Evolutionary conservation across 2,888 invertebrate genomes (phyloP).

Genomic region (Trichopoda pennipes): DNA sequence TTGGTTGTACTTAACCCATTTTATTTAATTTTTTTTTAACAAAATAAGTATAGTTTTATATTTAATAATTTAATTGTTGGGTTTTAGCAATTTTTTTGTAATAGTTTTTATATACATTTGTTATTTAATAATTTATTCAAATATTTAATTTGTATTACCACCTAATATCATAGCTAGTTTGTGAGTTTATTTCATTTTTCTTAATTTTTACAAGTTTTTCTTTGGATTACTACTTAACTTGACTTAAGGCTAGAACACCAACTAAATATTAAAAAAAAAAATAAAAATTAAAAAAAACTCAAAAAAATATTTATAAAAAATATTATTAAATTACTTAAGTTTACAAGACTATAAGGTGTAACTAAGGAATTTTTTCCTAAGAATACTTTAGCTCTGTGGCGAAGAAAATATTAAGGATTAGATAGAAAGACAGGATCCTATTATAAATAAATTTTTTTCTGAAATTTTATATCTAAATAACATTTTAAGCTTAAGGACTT

Average conservation of each 20-base stretch:
- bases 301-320: too few species aligned
- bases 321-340: too few species aligned
- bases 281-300: neutral
- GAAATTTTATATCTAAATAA: too few species aligned
- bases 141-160: slow-evolving; percentile 61
- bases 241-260: slow-evolving; percentile 15
- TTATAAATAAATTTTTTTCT: too few species aligned
- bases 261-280: neutral
- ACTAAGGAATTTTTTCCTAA: too few species aligned
- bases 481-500: too few species aligned
- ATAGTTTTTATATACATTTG: slow-evolving; percentile 43
- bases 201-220: slow-evolving; percentile 74
- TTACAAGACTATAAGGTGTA: too few species aligned
- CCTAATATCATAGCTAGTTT: slow-evolving; percentile 80
- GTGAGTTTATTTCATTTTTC: slow-evolving; percentile 77
- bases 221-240: slow-evolving; percentile 43
- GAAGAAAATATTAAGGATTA: too few species aligned
- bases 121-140: slow-evolving; percentile 45
- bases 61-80: slow-evolving; percentile 25
- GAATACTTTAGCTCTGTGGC: too few species aligned
- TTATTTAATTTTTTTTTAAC: neutral
- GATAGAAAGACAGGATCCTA: too few species aligned
- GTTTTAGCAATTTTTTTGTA: slow-evolving; percentile 17
- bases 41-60: slow-evolving; percentile 13
- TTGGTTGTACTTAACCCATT: slow-evolving; percentile 39